phyloP scores from a whole-genome alignment of 2,797 vertebrate species.

The Lophotriccus pileatus region DNA sequence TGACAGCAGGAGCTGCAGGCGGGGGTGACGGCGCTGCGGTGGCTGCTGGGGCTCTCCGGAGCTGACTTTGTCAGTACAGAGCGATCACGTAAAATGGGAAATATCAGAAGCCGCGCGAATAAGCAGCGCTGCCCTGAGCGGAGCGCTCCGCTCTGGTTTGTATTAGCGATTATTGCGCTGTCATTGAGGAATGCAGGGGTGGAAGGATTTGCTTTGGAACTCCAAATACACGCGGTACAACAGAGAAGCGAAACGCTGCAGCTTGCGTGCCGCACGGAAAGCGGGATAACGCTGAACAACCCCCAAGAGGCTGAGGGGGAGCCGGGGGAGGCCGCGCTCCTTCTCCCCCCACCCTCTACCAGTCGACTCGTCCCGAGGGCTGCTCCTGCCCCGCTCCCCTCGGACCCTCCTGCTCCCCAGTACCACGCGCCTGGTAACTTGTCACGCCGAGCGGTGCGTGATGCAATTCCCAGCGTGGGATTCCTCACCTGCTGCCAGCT shows the following conservation, averaged over 20 bases:
- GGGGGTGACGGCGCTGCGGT: neutral
- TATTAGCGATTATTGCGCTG: neutral
- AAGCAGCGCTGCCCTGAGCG: neutral
- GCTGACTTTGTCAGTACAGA: neutral
- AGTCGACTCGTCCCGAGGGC: neutral
- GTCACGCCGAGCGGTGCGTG: neutral
- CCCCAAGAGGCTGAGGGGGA: neutral
- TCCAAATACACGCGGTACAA: neutral
- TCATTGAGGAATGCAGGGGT: constrained; percentile 13
- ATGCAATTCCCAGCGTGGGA: neutral
- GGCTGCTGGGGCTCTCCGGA: neutral
- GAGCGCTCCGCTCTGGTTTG: neutral
- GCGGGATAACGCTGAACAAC: neutral
- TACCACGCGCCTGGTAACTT: neutral
- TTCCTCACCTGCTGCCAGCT: constrained; percentile 35
- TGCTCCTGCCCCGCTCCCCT: neutral
- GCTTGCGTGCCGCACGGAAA: neutral
- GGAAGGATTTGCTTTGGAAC: neutral
- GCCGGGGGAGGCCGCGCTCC: neutral
- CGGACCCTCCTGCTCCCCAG: neutral
- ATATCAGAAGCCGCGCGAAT: neutral
- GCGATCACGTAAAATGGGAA: neutral
- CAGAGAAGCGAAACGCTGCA: neutral
- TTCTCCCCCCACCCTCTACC: no score
- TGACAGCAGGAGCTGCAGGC: neutral